phyloP scores from a whole-genome alignment of 2,888 invertebrate species.

The Apodemia zela region DNA sequence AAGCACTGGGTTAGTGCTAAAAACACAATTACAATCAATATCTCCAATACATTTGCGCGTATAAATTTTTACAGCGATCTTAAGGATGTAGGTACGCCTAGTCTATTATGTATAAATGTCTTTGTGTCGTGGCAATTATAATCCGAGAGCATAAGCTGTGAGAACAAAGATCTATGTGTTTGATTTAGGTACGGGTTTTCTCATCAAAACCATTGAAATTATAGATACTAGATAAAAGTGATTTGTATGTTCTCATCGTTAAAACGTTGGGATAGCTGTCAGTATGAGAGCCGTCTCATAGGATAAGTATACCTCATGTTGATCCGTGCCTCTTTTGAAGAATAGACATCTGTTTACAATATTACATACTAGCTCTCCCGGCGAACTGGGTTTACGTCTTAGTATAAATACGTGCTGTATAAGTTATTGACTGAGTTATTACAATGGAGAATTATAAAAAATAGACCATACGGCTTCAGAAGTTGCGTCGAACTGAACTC shows the following conservation, averaged over 20 bases:
- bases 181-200: slow-evolving; percentile 37
- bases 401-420: too few species aligned
- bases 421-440: too few species aligned
- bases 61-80: too few species aligned
- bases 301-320: not conserved
- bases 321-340: not conserved
- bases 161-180: slow-evolving; percentile 42
- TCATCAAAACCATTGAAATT: slow-evolving; percentile 36
- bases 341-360: not conserved
- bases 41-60: too few species aligned
- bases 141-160: slow-evolving; percentile 45
- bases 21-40: too few species aligned
- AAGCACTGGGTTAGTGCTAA: too few species aligned
- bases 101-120: not conserved
- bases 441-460: too few species aligned
- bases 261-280: not conserved
- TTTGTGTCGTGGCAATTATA: slow-evolving; percentile 33
- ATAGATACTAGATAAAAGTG: slow-evolving; percentile 34
- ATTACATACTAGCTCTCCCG: too few species aligned
- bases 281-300: not conserved
- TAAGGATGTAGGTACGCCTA: too few species aligned
- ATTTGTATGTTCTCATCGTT: slow-evolving; percentile 11
- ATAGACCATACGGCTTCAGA: too few species aligned
- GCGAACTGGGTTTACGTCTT: too few species aligned
- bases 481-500: too few species aligned